Percentiles rank a stretch among this genome's conserved stretches.
Conservation (phyloP, 2,113 vertebrate species). For the Daubentonia madagascariensis region DNA sequence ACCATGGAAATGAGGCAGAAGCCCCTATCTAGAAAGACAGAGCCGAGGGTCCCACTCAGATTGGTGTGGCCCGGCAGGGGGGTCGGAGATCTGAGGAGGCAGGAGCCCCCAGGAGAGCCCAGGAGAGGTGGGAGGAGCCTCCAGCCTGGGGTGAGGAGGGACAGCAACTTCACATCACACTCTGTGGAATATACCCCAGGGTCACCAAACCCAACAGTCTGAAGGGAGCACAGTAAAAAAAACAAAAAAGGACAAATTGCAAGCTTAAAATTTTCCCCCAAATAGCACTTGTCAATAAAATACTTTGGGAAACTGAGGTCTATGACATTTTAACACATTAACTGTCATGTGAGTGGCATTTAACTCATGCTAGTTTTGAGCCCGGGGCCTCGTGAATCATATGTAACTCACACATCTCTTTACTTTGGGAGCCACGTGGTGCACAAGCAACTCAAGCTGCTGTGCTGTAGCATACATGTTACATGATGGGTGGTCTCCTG, state of each 20-base stretch:
- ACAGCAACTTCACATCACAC: accelerated
- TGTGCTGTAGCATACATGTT: too few relatives aligned
- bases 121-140: neutral
- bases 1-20: neutral
- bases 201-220: neutral
- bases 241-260: neutral
- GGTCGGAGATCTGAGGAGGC: too few relatives aligned
- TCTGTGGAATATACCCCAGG: neutral
- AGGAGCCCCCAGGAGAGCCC: too few relatives aligned
- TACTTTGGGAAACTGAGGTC: neutral
- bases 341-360: too few relatives aligned
- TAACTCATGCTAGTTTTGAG: too few relatives aligned
- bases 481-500: too few relatives aligned
- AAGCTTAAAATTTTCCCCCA: neutral
- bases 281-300: neutral
- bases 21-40: neutral
- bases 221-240: neutral
- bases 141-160: accelerated
- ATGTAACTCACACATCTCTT: too few relatives aligned
- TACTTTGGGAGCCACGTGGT: too few relatives aligned
- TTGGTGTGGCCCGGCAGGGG: accelerated
- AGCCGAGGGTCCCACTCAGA: accelerated
- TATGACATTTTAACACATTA: neutral
- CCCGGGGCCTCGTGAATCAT: too few relatives aligned
- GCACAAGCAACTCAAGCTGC: too few relatives aligned